These are phyloP conservation scores for Aphelocoma californica DNA, from an alignment of 2,797 vertebrate species.

Conservation along the genomic window DNA sequence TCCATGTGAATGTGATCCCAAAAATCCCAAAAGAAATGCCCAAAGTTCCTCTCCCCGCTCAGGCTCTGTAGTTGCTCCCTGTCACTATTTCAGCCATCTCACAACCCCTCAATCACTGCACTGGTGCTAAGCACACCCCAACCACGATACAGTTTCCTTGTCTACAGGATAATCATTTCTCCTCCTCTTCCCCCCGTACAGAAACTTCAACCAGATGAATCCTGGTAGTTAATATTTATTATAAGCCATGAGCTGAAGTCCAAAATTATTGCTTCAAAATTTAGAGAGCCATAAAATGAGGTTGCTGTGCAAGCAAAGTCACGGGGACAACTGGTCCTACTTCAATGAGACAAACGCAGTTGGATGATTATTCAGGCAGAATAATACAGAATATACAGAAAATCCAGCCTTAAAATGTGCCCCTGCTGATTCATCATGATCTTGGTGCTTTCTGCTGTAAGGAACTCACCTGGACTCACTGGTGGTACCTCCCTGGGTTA, in stretches of 20 bases:
- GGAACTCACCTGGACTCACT: not conserved
- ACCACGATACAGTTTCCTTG: accelerated
- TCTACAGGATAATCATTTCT: not conserved
- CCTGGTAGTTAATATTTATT: not conserved
- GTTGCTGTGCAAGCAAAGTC: not conserved
- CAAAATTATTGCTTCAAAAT: not conserved
- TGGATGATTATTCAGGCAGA: not conserved
- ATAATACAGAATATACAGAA: not conserved
- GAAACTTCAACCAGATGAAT: not conserved
- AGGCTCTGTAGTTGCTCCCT: not conserved
- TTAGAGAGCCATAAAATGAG: not conserved
- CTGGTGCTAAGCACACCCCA: not conserved
- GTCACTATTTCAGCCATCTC: not conserved
- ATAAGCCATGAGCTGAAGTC: not conserved
- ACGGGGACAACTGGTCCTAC: not conserved
- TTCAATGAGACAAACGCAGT: not conserved
- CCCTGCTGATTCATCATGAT: not conserved
- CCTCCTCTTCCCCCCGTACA: not conserved
- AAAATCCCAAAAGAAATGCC: not conserved
- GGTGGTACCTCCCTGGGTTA: accelerated
- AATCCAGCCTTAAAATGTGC: not conserved
- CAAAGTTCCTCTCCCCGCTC: not conserved
- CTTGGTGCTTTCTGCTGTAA: not conserved
- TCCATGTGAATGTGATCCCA: accelerated
- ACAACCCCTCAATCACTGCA: not conserved